A percentile compares a stretch with the other conserved stretches of the same genome.
phyloP scores from a whole-genome alignment of 2,888 invertebrate species.

The Athalia rosae region DNA sequence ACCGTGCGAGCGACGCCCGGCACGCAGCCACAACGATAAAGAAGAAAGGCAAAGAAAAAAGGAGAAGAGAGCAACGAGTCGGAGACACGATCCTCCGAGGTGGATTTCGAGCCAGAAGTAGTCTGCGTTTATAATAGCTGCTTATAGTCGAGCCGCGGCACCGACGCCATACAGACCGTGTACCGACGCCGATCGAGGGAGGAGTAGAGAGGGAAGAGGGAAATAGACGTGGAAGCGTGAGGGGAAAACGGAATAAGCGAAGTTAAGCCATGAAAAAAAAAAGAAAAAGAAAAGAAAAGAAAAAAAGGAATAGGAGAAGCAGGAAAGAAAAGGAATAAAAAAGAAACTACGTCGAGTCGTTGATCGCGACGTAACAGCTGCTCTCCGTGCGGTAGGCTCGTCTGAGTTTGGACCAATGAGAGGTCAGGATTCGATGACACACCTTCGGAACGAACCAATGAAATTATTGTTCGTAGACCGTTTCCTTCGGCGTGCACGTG shows the following conservation, averaged over 20 bases:
- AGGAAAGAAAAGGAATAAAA: neutral
- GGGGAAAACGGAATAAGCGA: neutral
- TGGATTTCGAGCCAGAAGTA: no score
- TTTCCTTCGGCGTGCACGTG: conserved; percentile 17
- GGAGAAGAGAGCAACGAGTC: no score
- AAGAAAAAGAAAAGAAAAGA: neutral
- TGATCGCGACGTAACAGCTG: conserved; percentile 22
- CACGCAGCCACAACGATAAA: no score
- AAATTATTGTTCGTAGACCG: neutral
- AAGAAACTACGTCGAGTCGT: neutral
- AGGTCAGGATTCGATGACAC: conserved; percentile 9
- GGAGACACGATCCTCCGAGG: no score
- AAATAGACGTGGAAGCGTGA: neutral
- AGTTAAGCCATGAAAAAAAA: neutral
- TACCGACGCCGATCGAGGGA: no score
- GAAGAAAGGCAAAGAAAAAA: no score
- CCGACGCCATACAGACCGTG: no score
- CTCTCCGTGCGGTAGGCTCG: conserved; percentile 22
- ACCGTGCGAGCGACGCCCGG: conserved; percentile 2
- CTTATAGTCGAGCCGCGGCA: no score
- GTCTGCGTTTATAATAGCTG: no score
- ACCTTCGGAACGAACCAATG: conserved; percentile 15
- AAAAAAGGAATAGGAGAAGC: neutral
- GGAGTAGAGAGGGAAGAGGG: neutral
- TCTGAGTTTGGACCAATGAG: neutral